Evolutionary conservation across 2,113 vertebrate species (phyloP).

Genomic region (Sturnira hondurensis): DNA sequence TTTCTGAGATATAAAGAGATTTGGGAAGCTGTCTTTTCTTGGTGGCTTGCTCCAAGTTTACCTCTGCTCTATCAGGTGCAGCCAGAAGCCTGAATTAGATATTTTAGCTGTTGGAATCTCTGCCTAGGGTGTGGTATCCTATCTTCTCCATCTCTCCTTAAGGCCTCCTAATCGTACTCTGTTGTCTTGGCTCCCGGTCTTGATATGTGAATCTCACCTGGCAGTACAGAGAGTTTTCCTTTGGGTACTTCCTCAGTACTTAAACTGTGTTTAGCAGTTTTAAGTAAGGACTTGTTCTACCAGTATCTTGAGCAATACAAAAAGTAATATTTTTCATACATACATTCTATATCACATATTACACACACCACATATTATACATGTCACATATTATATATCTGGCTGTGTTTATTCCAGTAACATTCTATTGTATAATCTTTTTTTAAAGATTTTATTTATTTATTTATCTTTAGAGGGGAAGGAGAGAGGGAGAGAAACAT

Average conservation of each 20-base stretch:
- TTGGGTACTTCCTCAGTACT: neutral
- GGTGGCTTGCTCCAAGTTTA: neutral
- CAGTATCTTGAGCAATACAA: neutral
- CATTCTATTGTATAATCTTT: neutral
- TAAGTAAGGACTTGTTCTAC: neutral
- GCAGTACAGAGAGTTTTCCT: conserved; percentile 10
- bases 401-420: neutral
- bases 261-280: neutral
- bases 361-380: neutral
- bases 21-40: conserved; percentile 2
- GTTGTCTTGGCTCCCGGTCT: neutral
- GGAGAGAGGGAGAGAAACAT: too few relatives aligned
- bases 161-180: neutral
- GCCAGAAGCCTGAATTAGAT: neutral
- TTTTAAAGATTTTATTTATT: too few relatives aligned
- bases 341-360: neutral
- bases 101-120: neutral
- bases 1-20: conserved; percentile 8
- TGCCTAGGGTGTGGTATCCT: neutral
- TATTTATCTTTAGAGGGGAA: too few relatives aligned
- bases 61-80: neutral
- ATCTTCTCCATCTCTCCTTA: neutral
- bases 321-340: neutral
- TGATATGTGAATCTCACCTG: neutral
- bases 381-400: neutral